These are phyloP conservation scores for Hoplostethus mediterraneus DNA, from an alignment of 2,797 vertebrate species.

Conservation along the genomic window DNA sequence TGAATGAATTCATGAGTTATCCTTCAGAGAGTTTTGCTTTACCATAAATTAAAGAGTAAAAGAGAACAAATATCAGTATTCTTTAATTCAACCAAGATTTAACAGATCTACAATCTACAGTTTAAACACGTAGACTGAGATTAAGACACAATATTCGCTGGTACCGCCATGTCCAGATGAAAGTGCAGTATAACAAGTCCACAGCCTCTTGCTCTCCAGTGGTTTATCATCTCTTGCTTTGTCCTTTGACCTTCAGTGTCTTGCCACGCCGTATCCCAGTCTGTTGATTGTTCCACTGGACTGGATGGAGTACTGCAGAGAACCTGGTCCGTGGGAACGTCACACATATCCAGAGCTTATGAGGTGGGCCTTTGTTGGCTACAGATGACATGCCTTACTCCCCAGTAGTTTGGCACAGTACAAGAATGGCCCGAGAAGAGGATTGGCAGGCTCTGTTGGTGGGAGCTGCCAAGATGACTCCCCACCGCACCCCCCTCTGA, in stretches of 20 bases:
- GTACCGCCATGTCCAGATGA: slow-evolving; percentile 6
- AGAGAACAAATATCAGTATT: slow-evolving; percentile 24
- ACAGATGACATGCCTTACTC: slow-evolving; percentile 71
- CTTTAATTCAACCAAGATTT: slow-evolving; percentile 27
- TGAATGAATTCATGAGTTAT: slow-evolving; percentile 16
- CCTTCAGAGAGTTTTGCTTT: slow-evolving; percentile 13
- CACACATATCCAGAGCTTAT: slow-evolving; percentile 54
- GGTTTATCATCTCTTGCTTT: slow-evolving; percentile 25
- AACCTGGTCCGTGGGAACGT: slow-evolving; percentile 1
- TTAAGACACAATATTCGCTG: neutral
- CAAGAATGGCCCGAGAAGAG: slow-evolving; percentile 41
- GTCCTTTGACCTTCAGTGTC: slow-evolving; percentile 9
- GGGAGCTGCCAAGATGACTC: slow-evolving; percentile 60
- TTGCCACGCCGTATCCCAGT: slow-evolving; percentile 18
- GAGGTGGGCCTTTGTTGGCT: slow-evolving; percentile 70
- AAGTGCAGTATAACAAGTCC: slow-evolving; percentile 1
- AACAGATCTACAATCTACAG: slow-evolving; percentile 1
- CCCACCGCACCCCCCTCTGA: slow-evolving; percentile 52
- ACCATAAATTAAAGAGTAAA: slow-evolving; percentile 11
- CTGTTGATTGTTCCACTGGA: slow-evolving; percentile 46
- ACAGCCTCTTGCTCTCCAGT: neutral
- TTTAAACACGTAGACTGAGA: neutral
- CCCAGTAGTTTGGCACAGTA: slow-evolving; percentile 47
- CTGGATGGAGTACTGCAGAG: slow-evolving; percentile 18
- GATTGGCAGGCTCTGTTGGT: slow-evolving; percentile 52